Conservation (phyloP, 2,113 vertebrate species). For the Centropristis striata region DNA sequence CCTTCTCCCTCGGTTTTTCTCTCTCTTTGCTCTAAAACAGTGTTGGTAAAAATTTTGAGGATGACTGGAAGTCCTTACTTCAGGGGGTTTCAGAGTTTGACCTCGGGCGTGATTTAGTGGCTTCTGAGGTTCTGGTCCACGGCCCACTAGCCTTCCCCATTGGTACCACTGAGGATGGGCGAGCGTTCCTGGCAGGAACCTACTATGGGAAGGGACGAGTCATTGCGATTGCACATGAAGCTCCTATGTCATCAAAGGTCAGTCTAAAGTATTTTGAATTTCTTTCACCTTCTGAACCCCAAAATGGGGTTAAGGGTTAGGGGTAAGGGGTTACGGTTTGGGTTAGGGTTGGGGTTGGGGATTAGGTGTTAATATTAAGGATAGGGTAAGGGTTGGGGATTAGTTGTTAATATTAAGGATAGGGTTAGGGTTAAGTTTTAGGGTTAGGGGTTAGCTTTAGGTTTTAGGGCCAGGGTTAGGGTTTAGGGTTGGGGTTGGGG, state of each 20-base stretch:
- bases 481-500: too few relatives aligned
- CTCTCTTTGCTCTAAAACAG: conserved; percentile 54
- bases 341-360: too few relatives aligned
- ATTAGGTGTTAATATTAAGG: too few relatives aligned
- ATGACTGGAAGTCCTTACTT: conserved; percentile 80
- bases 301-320: too few relatives aligned
- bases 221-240: neutral
- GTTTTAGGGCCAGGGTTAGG: too few relatives aligned
- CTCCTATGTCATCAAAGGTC: too few relatives aligned
- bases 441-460: too few relatives aligned
- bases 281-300: too few relatives aligned
- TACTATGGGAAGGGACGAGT: conserved; percentile 82
- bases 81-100: conserved; percentile 82
- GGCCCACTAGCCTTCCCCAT: conserved; percentile 84
- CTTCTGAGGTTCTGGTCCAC: conserved; percentile 82
- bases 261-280: neutral
- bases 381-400: too few relatives aligned
- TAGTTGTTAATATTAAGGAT: too few relatives aligned
- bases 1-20: conserved; percentile 34
- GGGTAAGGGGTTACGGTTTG: too few relatives aligned
- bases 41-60: conserved; percentile 77
- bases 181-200: conserved; percentile 80
- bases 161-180: conserved; percentile 49
- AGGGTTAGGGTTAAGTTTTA: too few relatives aligned
- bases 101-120: conserved; percentile 14